Conservation (phyloP, 2,888 invertebrate species). For the Pterostichus niger region DNA sequence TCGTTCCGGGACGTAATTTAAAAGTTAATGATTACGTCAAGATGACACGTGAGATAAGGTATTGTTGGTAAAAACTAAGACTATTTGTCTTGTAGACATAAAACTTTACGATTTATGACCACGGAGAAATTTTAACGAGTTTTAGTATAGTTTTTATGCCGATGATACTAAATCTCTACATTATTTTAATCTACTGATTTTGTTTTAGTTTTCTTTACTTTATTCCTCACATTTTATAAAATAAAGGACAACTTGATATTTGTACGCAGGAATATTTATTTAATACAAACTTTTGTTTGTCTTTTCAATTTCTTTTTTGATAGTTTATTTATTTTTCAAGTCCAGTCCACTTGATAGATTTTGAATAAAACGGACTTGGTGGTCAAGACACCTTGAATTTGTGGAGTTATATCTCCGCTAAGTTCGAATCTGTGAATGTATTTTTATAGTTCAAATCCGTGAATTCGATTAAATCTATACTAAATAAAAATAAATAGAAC, state of each 20-base stretch:
- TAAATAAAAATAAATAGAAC: no score
- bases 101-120: conserved; percentile 25
- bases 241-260: background rate
- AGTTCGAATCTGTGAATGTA: conserved; percentile 5
- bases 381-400: background rate
- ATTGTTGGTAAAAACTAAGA: background rate
- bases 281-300: background rate
- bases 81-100: conserved; percentile 11
- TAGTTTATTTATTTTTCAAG: background rate
- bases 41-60: background rate
- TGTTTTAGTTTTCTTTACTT: background rate
- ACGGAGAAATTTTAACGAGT: conserved; percentile 18
- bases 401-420: background rate
- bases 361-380: conserved; percentile 10
- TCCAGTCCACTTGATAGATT: background rate
- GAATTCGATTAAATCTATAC: no score
- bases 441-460: no score
- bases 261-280: background rate
- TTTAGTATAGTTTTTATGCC: conserved; percentile 1
- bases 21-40: conserved; percentile 44
- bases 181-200: background rate
- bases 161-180: conserved; percentile 2
- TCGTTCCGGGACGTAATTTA: conserved; percentile 3
- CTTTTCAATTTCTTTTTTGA: conserved; percentile 1
- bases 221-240: background rate